Evolutionary conservation across 2,113 vertebrate genomes (phyloP).

Genomic region (Osmerus mordax): DNA sequence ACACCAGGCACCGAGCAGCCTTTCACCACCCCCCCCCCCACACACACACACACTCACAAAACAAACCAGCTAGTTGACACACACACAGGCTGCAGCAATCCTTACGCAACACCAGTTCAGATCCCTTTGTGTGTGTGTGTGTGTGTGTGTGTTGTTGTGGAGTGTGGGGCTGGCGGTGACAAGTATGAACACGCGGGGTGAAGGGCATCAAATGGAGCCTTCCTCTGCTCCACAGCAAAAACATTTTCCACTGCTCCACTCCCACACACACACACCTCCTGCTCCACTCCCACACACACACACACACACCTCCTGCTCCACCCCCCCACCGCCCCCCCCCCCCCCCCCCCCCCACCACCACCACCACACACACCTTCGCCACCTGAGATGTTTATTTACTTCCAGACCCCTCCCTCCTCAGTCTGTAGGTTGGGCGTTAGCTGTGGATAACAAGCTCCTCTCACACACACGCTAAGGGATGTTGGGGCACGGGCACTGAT

Average conservation of each 20-base stretch:
- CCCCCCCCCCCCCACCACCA: neutral
- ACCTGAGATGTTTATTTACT: neutral
- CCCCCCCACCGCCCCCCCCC: slow-evolving; percentile 7
- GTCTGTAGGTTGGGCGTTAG: neutral
- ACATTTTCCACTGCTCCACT: neutral
- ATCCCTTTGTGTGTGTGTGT: neutral
- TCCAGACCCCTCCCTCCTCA: no score
- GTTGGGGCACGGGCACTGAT: neutral
- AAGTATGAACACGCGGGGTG: neutral
- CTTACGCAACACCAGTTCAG: neutral
- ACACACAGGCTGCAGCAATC: neutral
- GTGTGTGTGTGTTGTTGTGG: neutral
- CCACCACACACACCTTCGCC: neutral
- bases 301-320: neutral
- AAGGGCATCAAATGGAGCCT: slow-evolving; percentile 4
- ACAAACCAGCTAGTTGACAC: neutral
- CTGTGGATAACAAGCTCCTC: neutral
- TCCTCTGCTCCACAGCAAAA: neutral
- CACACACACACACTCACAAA: no score
- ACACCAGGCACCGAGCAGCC: neutral
- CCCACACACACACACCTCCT: slow-evolving; percentile 13
- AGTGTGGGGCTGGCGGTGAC: neutral
- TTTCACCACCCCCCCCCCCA: neutral
- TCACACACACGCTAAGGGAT: neutral
- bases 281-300: neutral